These are phyloP conservation scores for Hermetia illucens DNA, from an alignment of 1,140 invertebrate genomes.

Conservation along the genomic window DNA sequence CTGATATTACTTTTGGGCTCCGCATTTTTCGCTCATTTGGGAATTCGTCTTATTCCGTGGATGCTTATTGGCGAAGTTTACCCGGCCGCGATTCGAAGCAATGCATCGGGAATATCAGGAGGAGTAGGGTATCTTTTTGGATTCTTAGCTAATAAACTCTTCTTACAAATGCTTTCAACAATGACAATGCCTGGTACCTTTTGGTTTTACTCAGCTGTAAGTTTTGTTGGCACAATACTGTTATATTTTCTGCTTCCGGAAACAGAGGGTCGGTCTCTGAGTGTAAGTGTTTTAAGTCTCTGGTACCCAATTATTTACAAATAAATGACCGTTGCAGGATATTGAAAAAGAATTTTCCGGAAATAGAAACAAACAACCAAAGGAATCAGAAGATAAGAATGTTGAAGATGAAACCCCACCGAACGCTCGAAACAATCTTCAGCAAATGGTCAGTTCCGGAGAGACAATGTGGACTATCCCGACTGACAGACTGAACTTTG, in stretches of 20 bases:
- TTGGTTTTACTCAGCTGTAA: constrained; percentile 35
- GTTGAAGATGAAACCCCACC: too few species aligned
- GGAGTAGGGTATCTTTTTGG: constrained; percentile 55
- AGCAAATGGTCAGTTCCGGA: too few species aligned
- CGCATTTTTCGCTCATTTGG: constrained; percentile 52
- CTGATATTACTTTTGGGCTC: constrained; percentile 44
- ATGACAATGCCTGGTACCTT: constrained; percentile 53
- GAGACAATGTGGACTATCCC: too few species aligned
- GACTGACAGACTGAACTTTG: too few species aligned
- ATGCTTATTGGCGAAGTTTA: constrained; percentile 61
- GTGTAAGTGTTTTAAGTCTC: too few species aligned
- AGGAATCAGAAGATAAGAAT: too few species aligned
- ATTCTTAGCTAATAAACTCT: constrained; percentile 56
- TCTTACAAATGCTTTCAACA: constrained; percentile 43
- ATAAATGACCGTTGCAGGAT: too few species aligned
- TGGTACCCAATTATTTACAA: too few species aligned
- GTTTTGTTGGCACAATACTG: constrained; percentile 43
- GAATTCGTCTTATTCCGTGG: constrained; percentile 59
- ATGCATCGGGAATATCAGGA: constrained; percentile 50
- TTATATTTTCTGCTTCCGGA: constrained; percentile 42
- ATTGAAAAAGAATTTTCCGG: too few species aligned
- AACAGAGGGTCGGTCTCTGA: constrained; percentile 66
- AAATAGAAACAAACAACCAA: too few species aligned
- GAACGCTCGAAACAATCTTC: too few species aligned
- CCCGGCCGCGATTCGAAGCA: constrained; percentile 45